phyloP scores from a whole-genome alignment of 2,888 invertebrate species.

The Pseudanteris insignis region DNA sequence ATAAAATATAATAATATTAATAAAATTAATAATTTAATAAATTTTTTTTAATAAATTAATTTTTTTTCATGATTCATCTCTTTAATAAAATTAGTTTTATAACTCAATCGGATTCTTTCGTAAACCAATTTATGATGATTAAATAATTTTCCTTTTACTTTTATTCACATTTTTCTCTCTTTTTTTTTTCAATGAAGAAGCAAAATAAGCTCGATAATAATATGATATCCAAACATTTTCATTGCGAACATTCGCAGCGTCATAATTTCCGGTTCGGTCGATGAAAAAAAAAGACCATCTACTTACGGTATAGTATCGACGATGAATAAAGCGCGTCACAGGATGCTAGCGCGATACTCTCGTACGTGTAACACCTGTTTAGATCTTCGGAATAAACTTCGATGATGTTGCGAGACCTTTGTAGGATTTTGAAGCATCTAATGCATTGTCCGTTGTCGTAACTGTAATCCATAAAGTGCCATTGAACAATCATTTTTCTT shows the following conservation, averaged over 20 bases:
- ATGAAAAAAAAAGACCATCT: slow-evolving; percentile 14
- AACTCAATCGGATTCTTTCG: too few relatives aligned
- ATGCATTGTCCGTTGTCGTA: slow-evolving; percentile 71
- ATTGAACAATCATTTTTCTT: not conserved
- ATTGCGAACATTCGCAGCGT: slow-evolving; percentile 12
- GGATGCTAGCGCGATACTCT: slow-evolving; percentile 70
- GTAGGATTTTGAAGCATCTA: slow-evolving; percentile 71
- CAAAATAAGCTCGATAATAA: not conserved
- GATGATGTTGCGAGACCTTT: slow-evolving; percentile 72
- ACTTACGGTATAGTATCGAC: slow-evolving; percentile 73
- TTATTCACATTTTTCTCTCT: too few relatives aligned
- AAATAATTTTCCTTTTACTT: too few relatives aligned
- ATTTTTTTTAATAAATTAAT: too few relatives aligned
- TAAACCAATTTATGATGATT: too few relatives aligned
- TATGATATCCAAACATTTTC: slow-evolving; percentile 10
- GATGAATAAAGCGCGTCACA: slow-evolving; percentile 65
- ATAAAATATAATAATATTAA: too few relatives aligned
- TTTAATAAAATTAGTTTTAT: too few relatives aligned
- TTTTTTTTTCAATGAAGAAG: too few relatives aligned
- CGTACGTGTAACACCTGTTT: slow-evolving; percentile 72
- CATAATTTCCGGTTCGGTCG: slow-evolving; percentile 30
- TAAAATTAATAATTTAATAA: too few relatives aligned
- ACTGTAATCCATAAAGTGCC: slow-evolving; percentile 59
- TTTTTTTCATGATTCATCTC: too few relatives aligned
- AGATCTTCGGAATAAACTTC: slow-evolving; percentile 72